Evolutionary conservation across 2,888 invertebrate species (phyloP), one percentile per base, ranked within the genome.

Genomic region (Phymatocera aterrima): DNA sequence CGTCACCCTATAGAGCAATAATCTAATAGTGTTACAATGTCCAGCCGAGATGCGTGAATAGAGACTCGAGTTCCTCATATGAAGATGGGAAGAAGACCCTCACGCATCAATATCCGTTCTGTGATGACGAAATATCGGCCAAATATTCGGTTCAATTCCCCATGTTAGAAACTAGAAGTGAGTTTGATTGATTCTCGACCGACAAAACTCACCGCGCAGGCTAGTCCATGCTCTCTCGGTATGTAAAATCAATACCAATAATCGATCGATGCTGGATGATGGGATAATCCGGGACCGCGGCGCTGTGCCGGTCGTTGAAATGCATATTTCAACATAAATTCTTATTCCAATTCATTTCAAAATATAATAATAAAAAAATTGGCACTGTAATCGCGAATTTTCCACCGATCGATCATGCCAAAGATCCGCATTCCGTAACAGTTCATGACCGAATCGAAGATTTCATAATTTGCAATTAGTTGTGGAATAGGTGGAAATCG

Each of bases 101-200:
- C 79, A 84, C 85, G 84, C 85, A 79, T 83, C 85, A 86, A 90
- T 90, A 87, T 90, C 90, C 90, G 89, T 81, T 84, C 84, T 78
- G 81, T 82, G 83, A 90, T 82, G 83, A 89, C 40, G 68, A 43
- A 37, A 24, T 28, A 34, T 15, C 60, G 34, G 51, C n/a, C n/a
- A n/a, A n/a, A n/a, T n/a, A n/a, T 51, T 51, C 8, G 15, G n/a
- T 43, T 28, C 4, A 5, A 65, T n/a, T n/a, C n/a, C n/a, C n/a
- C n/a, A n/a, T 2, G 28, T 21, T 72, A 18, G 72, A 46, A 46
- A 46, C 43, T 28, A 46, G 72, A 48, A 51, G 18, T 34, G 1
- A 18, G 34, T 31, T 46, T 43, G 43, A 68, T 68, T 68, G 68
- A 68, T 15, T 28, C 21, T 68, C 43, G 57, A 8, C n/a, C 43